These are phyloP conservation scores for Heliopora coerulea DNA, from an alignment of 92 coral and sea anemone genomes.

Conservation along the genomic window DNA sequence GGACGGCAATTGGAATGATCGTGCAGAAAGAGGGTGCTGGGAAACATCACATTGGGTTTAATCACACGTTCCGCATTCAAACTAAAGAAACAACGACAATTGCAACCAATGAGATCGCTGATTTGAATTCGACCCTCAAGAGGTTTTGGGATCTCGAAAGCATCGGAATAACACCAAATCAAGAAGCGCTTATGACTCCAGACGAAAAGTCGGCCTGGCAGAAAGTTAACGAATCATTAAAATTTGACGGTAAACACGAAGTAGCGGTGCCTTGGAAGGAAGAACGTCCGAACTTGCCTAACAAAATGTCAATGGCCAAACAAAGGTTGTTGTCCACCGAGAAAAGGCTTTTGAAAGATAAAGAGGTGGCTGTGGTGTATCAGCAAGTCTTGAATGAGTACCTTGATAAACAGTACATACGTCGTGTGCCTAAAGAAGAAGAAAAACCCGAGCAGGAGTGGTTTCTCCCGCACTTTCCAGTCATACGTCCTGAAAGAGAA, in stretches of 20 bases:
- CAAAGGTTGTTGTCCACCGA: constrained; percentile 39
- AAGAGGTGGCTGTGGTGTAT: constrained; percentile 5
- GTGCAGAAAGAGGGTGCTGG: background rate
- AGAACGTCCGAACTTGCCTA: too few species aligned
- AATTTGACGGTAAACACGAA: constrained; percentile 45
- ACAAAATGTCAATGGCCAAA: constrained; percentile 16
- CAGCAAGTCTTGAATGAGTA: constrained; percentile 29
- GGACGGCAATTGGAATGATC: constrained; percentile 60
- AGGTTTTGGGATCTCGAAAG: constrained; percentile 64
- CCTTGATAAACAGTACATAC: constrained; percentile 15
- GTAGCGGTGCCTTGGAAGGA: too few species aligned
- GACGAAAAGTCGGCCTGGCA: constrained; percentile 48
- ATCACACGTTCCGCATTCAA: constrained; percentile 48
- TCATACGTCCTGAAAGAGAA: constrained; percentile 14
- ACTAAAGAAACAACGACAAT: constrained; percentile 11
- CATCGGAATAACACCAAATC: constrained; percentile 49
- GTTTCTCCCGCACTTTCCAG: constrained; percentile 38
- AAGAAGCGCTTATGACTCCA: constrained; percentile 46
- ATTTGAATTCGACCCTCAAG: constrained; percentile 56
- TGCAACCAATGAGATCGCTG: constrained; percentile 15
- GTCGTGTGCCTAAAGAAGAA: constrained; percentile 32
- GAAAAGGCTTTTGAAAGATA: constrained; percentile 29
- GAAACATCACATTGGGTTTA: constrained; percentile 40
- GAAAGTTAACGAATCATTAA: constrained; percentile 45
- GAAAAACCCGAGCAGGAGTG: constrained; percentile 13